phyloP scores from a whole-genome alignment of 2,888 invertebrate genomes.

The Meiosimyza decipiens region DNA sequence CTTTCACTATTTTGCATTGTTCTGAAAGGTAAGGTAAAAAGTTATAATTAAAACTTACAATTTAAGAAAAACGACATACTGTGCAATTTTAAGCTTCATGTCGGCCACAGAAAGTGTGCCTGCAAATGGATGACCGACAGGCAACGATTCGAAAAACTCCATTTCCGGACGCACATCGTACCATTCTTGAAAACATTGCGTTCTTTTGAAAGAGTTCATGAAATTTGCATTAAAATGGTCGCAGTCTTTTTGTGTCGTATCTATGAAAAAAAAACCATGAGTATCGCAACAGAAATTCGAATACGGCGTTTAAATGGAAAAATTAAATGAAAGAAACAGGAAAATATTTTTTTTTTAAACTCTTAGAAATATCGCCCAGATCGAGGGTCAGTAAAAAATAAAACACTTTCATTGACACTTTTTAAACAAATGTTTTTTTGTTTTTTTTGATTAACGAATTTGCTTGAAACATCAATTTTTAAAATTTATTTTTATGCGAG shows the following conservation, averaged over 20 bases:
- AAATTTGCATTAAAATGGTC: slow-evolving; percentile 91
- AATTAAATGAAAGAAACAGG: no score
- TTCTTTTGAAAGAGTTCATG: slow-evolving; percentile 85
- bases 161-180: slow-evolving; percentile 72
- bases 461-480: no score
- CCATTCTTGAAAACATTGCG: slow-evolving; percentile 92
- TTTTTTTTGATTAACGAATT: no score
- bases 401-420: no score
- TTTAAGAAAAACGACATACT: slow-evolving; percentile 73
- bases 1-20: slow-evolving; percentile 95
- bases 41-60: not conserved
- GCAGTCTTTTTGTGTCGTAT: slow-evolving; percentile 78
- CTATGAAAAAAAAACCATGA: slow-evolving; percentile 63
- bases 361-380: no score
- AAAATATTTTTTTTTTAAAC: slow-evolving; percentile 46
- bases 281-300: not conserved
- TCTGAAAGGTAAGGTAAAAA: slow-evolving; percentile 69
- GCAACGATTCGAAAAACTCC: slow-evolving; percentile 76
- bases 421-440: no score
- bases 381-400: no score
- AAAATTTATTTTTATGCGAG: no score
- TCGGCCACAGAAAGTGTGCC: slow-evolving; percentile 95
- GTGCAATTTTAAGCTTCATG: slow-evolving; percentile 90
- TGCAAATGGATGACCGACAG: slow-evolving; percentile 91
- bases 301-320: no score